Evolutionary conservation across 2,113 vertebrate genomes (phyloP), one percentile per base, ranked within the genome.

Genomic region (Paradoxurus hermaphroditus): DNA sequence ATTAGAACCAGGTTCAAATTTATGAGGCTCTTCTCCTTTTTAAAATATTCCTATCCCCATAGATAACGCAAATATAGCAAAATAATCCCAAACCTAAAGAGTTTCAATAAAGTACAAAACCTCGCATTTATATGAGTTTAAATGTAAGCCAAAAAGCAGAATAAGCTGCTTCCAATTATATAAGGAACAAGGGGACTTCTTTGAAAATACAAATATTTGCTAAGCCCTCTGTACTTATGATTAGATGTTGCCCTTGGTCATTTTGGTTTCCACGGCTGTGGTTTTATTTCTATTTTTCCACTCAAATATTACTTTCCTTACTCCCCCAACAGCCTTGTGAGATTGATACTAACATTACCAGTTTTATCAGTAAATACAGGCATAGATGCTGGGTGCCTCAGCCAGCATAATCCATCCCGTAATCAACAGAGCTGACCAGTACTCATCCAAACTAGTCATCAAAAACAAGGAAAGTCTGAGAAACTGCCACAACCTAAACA

Each of bases 1-100:
- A 97, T 94, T 94, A 90, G 79, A 98, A 96, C 1, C 13, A 86
- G 16, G 21, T 93, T 97, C 87, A 98, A 97, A 90, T 93, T 86
- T 72, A 53, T 84, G 70, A 83, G 36, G 86, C 16, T 72, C 27
- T 92, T 79, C 92, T 90, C 31, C 39, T 96, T 92, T 93, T 86
- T 59, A 92, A 96, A 92, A 96, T 72, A n/a, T 95, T n/a, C 51
- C 83, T 34, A 94, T 94, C 18, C 11, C 86, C 59, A 0, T 15
- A 93, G 68, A 68, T 90, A 97, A 90, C 34, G 53, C 72, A 97
- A 97, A 21, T 63, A 87, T 5, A 94, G 36, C 81, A 97, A 93
- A 97, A 79, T 81, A 93, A 88, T 81, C 23, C 29, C 87, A 96
- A 86, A 83, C 39, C 53, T 46, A 84, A 90, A 91, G 63, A 79